A percentile compares a stretch with the other conserved stretches of the same genome.
Evolutionary conservation across 2,888 invertebrate species (phyloP).

Genomic region (Perizoma affinitatum): DNA sequence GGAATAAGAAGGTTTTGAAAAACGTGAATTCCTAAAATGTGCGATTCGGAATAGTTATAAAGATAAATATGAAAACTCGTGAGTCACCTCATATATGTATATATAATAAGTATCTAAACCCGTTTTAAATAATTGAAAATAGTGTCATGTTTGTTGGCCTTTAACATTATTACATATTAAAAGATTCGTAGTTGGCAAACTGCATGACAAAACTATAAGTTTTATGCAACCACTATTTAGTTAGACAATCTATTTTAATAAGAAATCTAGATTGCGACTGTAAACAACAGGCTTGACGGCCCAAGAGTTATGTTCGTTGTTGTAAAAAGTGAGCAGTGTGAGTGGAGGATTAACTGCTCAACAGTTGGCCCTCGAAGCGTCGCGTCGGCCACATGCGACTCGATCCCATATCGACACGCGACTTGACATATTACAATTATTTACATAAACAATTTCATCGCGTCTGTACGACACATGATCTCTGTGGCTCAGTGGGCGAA

Average conservation of each 20-base stretch:
- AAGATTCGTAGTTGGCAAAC: not conserved
- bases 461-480: conserved; percentile 41
- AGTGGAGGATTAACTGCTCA: conserved; percentile 57
- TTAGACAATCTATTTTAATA: not conserved
- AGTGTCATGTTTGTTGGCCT: too few relatives aligned
- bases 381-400: conserved; percentile 47
- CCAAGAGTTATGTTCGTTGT: conserved; percentile 44
- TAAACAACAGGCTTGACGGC: conserved; percentile 55
- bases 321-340: conserved; percentile 56
- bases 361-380: conserved; percentile 38
- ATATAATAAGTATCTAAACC: too few relatives aligned
- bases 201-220: not conserved
- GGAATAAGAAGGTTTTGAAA: too few relatives aligned
- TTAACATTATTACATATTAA: not conserved
- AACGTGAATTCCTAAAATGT: too few relatives aligned
- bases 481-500: too few relatives aligned
- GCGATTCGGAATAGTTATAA: too few relatives aligned
- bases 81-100: too few relatives aligned
- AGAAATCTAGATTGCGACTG: conserved; percentile 51
- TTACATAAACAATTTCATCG: conserved; percentile 60
- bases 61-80: too few relatives aligned
- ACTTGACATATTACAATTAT: conserved; percentile 70
- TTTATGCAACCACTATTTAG: not conserved
- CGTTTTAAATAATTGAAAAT: too few relatives aligned
- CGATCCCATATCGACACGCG: conserved; percentile 72